Evolutionary conservation across 2,888 invertebrate species (phyloP).

Genomic region (Heliconius cydno): DNA sequence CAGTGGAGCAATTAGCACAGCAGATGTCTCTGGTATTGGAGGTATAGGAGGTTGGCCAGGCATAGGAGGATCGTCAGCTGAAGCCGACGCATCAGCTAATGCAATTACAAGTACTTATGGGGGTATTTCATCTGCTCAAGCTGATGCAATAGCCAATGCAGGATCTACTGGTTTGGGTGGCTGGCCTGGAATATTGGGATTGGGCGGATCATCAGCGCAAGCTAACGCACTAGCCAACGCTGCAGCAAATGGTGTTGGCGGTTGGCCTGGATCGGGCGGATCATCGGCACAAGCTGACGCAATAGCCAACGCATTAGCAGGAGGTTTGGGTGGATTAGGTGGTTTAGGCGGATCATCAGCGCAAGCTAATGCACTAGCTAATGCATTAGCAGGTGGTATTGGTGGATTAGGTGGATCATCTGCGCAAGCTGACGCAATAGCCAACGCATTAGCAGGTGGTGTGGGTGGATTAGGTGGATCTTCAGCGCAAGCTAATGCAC

Average conservation of each 20-base stretch:
- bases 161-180: conserved; percentile 7
- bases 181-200: not conserved
- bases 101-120: conserved; percentile 41
- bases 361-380: conserved; percentile 44
- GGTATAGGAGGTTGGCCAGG: conserved; percentile 45
- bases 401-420: conserved; percentile 39
- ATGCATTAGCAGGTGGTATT: conserved; percentile 26
- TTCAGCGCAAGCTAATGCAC: no score
- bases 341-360: conserved; percentile 30
- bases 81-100: conserved; percentile 35
- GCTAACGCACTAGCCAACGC: conserved; percentile 31
- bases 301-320: conserved; percentile 31
- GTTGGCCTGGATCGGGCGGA: not conserved
- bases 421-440: conserved; percentile 46
- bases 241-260: not conserved
- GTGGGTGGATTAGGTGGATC: conserved; percentile 38
- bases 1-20: conserved; percentile 4
- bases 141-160: conserved; percentile 39
- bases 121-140: conserved; percentile 18
- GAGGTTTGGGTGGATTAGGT: conserved; percentile 24
- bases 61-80: conserved; percentile 16
- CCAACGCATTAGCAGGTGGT: conserved; percentile 31
- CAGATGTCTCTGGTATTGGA: not conserved
- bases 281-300: conserved; percentile 43
- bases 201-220: conserved; percentile 15